A percentile compares a stretch with the other conserved stretches of the same genome.
phyloP scores from a whole-genome alignment of 2,888 invertebrate species.

The Lasioglossum villosulum region DNA sequence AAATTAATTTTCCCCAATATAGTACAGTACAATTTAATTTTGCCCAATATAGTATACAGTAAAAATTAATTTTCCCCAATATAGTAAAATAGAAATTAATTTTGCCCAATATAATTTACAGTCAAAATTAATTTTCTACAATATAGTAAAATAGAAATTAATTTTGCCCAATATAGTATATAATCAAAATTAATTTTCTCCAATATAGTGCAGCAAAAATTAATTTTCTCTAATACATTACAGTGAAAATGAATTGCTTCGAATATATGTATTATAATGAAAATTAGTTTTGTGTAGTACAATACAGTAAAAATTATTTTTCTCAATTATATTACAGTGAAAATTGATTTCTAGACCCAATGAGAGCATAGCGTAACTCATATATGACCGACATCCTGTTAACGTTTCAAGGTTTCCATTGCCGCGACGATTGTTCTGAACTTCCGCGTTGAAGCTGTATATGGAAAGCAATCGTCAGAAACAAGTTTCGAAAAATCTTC shows the following conservation, averaged over 20 bases:
- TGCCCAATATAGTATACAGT: neutral
- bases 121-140: no score
- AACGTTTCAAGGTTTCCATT: constrained; percentile 8
- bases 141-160: neutral
- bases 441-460: neutral
- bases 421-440: neutral
- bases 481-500: constrained; percentile 19
- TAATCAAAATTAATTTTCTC: neutral
- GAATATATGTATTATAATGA: neutral
- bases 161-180: neutral
- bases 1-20: neutral
- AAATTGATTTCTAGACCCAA: neutral
- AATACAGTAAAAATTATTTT: neutral
- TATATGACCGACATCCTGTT: neutral
- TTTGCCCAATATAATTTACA: no score
- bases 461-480: constrained; percentile 11
- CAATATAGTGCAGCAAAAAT: neutral
- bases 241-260: neutral
- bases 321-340: neutral
- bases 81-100: no score
- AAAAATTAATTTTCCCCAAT: neutral
- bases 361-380: neutral
- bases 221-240: neutral
- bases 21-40: neutral
- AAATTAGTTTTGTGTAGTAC: neutral